Percentiles rank a stretch among this genome's conserved stretches.
phyloP scores from a whole-genome alignment of 53 echinoderm and acorn worm species.

The Echinarachnius parma region DNA sequence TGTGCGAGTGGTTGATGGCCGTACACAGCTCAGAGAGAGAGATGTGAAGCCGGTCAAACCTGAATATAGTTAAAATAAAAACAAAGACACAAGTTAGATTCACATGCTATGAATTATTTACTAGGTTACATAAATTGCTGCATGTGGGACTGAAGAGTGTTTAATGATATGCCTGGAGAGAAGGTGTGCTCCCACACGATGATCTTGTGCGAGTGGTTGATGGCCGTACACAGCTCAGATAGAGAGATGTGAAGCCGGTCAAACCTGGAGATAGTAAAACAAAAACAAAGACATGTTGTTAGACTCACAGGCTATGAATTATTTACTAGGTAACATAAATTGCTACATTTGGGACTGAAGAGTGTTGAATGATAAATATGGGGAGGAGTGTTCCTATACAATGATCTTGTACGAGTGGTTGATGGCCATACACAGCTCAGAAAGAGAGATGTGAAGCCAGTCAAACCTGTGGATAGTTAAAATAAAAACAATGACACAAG shows the following conservation, averaged over 20 bases:
- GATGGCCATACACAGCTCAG: no score
- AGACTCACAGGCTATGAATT: no score
- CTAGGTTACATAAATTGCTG: no score
- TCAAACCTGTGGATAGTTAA: background rate
- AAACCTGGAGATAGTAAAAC: constrained; percentile 43
- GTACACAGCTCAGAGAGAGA: constrained; percentile 86
- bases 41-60: constrained; percentile 88
- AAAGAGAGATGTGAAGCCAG: no score
- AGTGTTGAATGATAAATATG: no score
- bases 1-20: constrained; percentile 88
- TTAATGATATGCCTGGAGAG: no score
- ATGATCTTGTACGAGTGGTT: no score
- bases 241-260: constrained; percentile 90
- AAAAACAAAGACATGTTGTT: background rate
- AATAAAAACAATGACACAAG: background rate
- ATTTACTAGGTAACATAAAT: no score
- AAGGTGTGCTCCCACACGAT: constrained; percentile 94
- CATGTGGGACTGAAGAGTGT: no score
- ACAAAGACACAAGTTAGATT: background rate
- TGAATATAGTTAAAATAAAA: constrained; percentile 9
- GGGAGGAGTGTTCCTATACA: no score
- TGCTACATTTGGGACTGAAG: no score
- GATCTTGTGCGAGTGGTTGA: constrained; percentile 91
- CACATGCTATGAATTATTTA: no score
- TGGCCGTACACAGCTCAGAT: constrained; percentile 89